phyloP scores from a whole-genome alignment of 2,113 vertebrate genomes.

The Antechinus stuartii region DNA sequence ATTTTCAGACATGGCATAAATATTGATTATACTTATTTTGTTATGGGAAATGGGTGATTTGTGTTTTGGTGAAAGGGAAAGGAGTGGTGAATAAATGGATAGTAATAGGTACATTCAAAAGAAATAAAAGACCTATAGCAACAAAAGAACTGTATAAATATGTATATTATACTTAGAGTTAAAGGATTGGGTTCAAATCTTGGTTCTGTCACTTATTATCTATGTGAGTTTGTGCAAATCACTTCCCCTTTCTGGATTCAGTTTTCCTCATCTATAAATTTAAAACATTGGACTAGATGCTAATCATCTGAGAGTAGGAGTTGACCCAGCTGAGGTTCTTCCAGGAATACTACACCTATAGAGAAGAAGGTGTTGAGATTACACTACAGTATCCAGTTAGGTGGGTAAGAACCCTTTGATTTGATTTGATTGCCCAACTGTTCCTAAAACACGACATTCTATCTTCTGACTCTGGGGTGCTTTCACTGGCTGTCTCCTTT shows the following conservation, averaged over 20 bases:
- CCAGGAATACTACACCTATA: neutral
- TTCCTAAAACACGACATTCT: neutral
- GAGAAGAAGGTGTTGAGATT: neutral
- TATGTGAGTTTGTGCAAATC: neutral
- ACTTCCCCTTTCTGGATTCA: neutral
- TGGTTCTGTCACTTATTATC: neutral
- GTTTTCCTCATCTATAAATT: neutral
- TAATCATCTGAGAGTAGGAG: neutral
- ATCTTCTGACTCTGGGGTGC: neutral
- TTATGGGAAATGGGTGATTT: too few species aligned
- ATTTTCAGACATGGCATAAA: too few species aligned
- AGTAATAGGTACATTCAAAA: too few species aligned
- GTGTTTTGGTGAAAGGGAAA: too few species aligned
- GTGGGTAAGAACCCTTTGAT: neutral
- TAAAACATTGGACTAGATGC: neutral
- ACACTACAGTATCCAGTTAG: neutral
- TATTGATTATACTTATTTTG: too few species aligned
- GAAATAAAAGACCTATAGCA: too few species aligned
- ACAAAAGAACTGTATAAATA: too few species aligned
- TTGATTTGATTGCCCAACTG: neutral
- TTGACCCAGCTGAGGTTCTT: neutral
- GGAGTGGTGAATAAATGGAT: too few species aligned
- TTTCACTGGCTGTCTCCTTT: neutral
- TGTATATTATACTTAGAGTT: neutral
- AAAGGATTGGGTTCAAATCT: neutral